Base-by-base conservation (phyloP, 2,888 invertebrate genomes). In the Tipula confusa region DNA sequence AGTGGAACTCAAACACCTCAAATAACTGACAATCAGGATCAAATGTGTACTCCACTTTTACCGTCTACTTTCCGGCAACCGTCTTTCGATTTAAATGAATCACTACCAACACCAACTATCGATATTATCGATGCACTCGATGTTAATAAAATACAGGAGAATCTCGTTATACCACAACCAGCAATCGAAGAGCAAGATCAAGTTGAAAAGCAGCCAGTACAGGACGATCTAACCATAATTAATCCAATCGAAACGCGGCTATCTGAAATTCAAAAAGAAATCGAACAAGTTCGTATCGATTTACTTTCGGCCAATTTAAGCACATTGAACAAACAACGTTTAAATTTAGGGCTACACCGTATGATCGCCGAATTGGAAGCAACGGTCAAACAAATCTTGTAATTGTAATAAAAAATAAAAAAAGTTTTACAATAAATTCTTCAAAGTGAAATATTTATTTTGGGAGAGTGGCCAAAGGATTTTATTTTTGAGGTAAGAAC, bases 351-450 rank as follows among this genome's bases (percentile, higher is more conserved):
- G 24, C 86, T 90, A n/a, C 90, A 89, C 85, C 88, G 89, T 24
- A 90, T 90, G 85, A 89, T 88, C 84, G 88, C 89, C 83, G 89
- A 89, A 86, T 87, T 89, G 84, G 89, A 89, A 84, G 89, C 89
- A 6, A 31, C 31, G 0, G 31, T 29, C 6, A 80, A 80, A 29
- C 80, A 80, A 31, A 64, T 64, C 24, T 64, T 64, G 64, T 64
- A 64, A 64, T 24, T 64, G 24, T 24, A 64, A 64, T 64, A 64
- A 43, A 43, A 64, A 64, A 24, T 64, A 24, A 64, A 64, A 24
- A 64, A 24, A 64, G n/a, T n/a, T n/a, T n/a, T n/a, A n/a, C n/a
- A 24, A 64, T 9, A 64, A 64, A 64, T 33, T 33, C 11, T 33
- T 33, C 6, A 33, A 33, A 9, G 11, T 33, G 5, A 33, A 33